Evolutionary conservation across 2,113 vertebrate species (phyloP), one percentile per base, ranked within the genome.

Genomic region (Antechinus stuartii): DNA sequence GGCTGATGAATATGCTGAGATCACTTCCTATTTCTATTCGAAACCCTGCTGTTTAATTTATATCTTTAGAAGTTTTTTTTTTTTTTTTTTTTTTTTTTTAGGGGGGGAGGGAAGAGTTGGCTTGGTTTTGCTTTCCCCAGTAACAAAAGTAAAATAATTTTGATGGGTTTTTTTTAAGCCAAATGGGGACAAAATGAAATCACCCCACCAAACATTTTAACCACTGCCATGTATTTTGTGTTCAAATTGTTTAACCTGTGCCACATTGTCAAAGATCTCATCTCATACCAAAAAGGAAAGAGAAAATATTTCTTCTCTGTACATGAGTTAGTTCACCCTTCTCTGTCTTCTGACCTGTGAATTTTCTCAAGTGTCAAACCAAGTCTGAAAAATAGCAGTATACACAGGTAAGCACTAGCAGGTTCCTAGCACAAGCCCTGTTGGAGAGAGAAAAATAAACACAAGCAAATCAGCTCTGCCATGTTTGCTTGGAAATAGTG

Each of bases 1-100:
- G 98, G 98, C 98, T 98, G 97, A 97, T 98, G 98, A 98, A 96
- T 97, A 98, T 98, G 98, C 98, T 98, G 98, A 98, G 98, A 98
- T 98, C 98, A 98, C 97, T 98, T 98, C 98, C 98, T 97, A 95
- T 98, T 98, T 98, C 98, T 98, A 94, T 98, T 98, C 97, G 98
- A 97, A 98, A 97, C 96, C 98, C 97, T 98, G 98, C 98, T 98
- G 98, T 98, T 99, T 98, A 98, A 98, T 98, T 98, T 98, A 98
- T 98, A 98, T 97, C 97, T 98, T 98, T 98, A 98, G 95, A 98
- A 98, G 98, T 98, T 97, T 30, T 35, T 68, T 61, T 61, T 42
- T 42, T 42, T 42, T 42, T 42, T 42, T 42, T 42, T 42, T 61
- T 50, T 50, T 50, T 50, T n/a, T n/a, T n/a, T n/a, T 52, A 11